Base-by-base conservation (phyloP, 2,113 vertebrate species). In the Picathartes gymnocephalus region DNA sequence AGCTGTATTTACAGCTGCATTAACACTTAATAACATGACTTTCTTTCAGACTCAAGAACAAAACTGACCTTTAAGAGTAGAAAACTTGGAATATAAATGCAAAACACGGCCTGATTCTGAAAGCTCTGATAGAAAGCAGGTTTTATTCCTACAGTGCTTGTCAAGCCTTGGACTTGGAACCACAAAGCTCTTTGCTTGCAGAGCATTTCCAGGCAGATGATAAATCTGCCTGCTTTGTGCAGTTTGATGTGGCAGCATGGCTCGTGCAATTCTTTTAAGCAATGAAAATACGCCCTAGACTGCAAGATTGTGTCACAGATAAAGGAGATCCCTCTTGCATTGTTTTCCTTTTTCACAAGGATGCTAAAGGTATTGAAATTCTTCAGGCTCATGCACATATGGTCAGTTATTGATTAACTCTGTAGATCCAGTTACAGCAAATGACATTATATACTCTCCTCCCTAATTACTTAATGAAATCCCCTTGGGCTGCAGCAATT, bases 391-490 rank as follows among this genome's bases (percentile, higher is more conserved):
- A 47, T 19, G 66, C 58, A 88, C 76, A 90, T 93, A 72, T 69
- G 81, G 73, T 48, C 74, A 70, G 13, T 87, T 96, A 96, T 85
- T 97, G 95, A 97, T 93, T 93, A 48, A 68, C 37, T 71, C 17
- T 17, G n/a, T 45, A 90, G 90, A 96, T 94, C 92, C 51, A 66
- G 62, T 97, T 96, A 96, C 71, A 91, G 81, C 33, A 87, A 90
- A 90, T 87, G 81, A 93, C 84, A 95, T 81, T 95, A 54, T 86
- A 85, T 68, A 53, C 30, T 71, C 69, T 65, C 47, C 86, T 83
- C 88, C 93, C 76, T 97, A 96, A 97, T 97, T 95, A 96, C 88
- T 93, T 97, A 97, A 97, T 96, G 94, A 92, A 96, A 86, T 95
- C 64, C 82, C 89, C 68, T 70, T 71, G 62, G 45, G 57, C 88